These are phyloP conservation scores for Azemiops feae DNA, from an alignment of 2,113 vertebrate species.

Conservation along the genomic window DNA sequence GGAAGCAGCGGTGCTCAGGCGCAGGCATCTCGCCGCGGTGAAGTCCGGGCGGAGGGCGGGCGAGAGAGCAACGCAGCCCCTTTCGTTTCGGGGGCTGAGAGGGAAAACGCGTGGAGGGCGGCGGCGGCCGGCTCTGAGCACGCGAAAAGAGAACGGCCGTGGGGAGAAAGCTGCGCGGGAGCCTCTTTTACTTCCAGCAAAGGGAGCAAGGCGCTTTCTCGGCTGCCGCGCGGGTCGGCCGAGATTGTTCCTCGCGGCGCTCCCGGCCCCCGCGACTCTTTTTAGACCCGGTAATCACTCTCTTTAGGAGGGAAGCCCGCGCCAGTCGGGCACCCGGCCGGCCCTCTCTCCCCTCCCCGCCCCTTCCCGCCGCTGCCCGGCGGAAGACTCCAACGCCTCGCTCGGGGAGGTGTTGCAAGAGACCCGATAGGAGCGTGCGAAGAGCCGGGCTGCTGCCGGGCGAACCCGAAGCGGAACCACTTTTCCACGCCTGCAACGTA, in stretches of 20 bases:
- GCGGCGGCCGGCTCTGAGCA: background rate
- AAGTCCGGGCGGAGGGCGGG: background rate
- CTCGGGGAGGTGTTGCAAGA: background rate
- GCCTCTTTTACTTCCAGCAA: background rate
- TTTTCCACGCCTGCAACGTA: background rate
- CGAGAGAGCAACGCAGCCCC: background rate
- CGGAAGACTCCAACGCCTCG: background rate
- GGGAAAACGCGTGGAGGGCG: background rate
- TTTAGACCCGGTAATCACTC: background rate
- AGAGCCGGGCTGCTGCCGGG: background rate
- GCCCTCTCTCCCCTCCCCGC: background rate
- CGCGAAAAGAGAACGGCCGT: background rate
- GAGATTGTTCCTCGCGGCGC: background rate
- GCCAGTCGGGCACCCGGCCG: no score
- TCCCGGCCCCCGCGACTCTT: background rate
- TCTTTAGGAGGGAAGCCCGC: background rate
- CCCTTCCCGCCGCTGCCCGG: background rate
- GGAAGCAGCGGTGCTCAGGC: background rate
- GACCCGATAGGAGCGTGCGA: background rate
- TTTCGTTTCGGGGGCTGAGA: background rate
- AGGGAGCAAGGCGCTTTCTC: background rate
- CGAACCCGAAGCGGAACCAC: background rate
- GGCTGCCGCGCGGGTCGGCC: background rate
- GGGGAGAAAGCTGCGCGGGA: background rate
- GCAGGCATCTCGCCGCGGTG: background rate